These are phyloP conservation scores for Caenorhabditis parvicauda DNA, from an alignment of 2,888 invertebrate species.

Conservation along the genomic window DNA sequence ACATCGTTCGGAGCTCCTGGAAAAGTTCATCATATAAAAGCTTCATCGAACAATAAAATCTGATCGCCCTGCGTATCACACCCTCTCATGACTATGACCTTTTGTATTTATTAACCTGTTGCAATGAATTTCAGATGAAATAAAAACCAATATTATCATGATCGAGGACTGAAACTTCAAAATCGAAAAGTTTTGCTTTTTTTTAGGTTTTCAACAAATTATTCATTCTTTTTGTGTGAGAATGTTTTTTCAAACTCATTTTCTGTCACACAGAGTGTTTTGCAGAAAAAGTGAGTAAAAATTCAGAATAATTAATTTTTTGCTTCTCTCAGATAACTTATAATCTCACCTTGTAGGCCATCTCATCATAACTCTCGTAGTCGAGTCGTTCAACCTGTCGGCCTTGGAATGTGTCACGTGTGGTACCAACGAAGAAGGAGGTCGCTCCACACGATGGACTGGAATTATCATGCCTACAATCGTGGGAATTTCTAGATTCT, in stretches of 20 bases:
- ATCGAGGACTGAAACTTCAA: background rate
- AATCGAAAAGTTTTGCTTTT: background rate
- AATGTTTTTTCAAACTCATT: background rate
- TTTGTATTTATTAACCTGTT: too few species aligned
- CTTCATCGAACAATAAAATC: background rate
- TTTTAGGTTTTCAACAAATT: conserved; percentile 6
- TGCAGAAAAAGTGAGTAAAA: background rate
- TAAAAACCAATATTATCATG: background rate
- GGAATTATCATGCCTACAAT: conserved; percentile 2
- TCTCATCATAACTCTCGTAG: conserved; percentile 57
- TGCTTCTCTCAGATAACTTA: background rate
- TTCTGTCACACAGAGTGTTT: background rate
- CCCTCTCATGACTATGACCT: too few species aligned
- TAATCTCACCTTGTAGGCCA: conserved; percentile 45
- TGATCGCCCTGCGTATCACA: too few species aligned
- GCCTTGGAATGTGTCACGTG: conserved; percentile 50
- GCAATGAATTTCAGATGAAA: conserved; percentile 1
- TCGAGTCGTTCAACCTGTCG: conserved; percentile 40
- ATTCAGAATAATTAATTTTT: background rate
- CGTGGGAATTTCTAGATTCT: background rate
- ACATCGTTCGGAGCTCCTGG: conserved; percentile 41
- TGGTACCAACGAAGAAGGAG: conserved; percentile 53
- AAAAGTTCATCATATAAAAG: background rate
- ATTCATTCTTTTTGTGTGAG: background rate
- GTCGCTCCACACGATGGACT: conserved; percentile 51